Conservation (phyloP, 2,113 vertebrate genomes). For the Mesitornis unicolor region DNA sequence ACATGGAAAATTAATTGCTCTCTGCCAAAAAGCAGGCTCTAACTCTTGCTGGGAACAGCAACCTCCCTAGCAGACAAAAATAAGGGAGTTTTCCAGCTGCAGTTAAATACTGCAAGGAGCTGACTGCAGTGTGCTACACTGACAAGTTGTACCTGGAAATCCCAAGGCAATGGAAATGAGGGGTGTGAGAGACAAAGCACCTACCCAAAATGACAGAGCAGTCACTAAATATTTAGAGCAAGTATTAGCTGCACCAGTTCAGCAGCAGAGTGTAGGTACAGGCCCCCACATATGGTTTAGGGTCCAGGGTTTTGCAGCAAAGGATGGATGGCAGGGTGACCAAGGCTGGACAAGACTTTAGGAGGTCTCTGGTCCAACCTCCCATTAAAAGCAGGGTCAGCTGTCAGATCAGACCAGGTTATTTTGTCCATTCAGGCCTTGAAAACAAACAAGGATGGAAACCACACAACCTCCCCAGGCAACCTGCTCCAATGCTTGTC, state of each 20-base stretch:
- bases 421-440: not conserved
- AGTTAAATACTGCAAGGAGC: not conserved
- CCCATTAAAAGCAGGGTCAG: not conserved
- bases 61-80: not conserved
- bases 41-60: not conserved
- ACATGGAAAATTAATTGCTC: not conserved
- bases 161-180: not conserved
- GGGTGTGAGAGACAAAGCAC: not conserved
- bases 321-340: not conserved
- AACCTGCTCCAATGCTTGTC: not conserved
- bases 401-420: not conserved
- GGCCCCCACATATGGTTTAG: not conserved
- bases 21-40: not conserved
- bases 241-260: not conserved
- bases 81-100: not conserved
- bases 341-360: not conserved
- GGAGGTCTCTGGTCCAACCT: not conserved
- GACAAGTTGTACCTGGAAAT: not conserved
- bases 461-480: not conserved
- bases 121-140: not conserved
- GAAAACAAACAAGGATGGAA: not conserved
- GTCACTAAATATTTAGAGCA: not conserved
- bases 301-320: not conserved
- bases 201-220: not conserved
- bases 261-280: not conserved